phyloP scores from a whole-genome alignment of 2,888 invertebrate genomes.

The Drosophila nr. fundita region DNA sequence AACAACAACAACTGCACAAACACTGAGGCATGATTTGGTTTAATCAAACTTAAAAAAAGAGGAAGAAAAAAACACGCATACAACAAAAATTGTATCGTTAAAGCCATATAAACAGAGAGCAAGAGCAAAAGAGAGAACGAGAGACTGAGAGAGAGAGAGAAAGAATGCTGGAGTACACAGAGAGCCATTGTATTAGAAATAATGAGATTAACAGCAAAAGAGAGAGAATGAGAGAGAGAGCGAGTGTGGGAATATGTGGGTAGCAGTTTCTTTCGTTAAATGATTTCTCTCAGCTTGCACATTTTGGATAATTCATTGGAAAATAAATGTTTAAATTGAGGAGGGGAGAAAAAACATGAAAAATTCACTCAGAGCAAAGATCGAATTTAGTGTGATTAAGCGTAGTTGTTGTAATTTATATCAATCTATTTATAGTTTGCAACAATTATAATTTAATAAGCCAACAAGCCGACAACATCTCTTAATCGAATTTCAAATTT shows the following conservation, averaged over 20 bases:
- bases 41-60: conserved; percentile 46
- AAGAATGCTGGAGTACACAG: conserved; percentile 33
- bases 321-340: conserved; percentile 49
- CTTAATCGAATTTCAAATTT: background rate
- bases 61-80: background rate
- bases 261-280: conserved; percentile 21
- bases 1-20: conserved; percentile 28
- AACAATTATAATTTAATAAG: background rate
- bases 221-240: conserved; percentile 4
- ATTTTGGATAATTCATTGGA: conserved; percentile 63
- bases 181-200: conserved; percentile 21
- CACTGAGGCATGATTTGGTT: conserved; percentile 34
- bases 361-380: background rate
- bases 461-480: background rate
- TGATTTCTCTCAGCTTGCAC: conserved; percentile 39
- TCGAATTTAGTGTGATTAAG: conserved; percentile 8
- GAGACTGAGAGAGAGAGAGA: conserved; percentile 18
- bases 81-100: conserved; percentile 36
- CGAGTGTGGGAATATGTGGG: background rate
- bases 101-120: conserved; percentile 66
- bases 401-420: conserved; percentile 9
- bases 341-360: background rate
- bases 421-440: conserved; percentile 16
- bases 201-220: conserved; percentile 31
- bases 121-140: conserved; percentile 24